Base-by-base conservation (phyloP, 1,140 invertebrate genomes). In the Samia ricini region DNA sequence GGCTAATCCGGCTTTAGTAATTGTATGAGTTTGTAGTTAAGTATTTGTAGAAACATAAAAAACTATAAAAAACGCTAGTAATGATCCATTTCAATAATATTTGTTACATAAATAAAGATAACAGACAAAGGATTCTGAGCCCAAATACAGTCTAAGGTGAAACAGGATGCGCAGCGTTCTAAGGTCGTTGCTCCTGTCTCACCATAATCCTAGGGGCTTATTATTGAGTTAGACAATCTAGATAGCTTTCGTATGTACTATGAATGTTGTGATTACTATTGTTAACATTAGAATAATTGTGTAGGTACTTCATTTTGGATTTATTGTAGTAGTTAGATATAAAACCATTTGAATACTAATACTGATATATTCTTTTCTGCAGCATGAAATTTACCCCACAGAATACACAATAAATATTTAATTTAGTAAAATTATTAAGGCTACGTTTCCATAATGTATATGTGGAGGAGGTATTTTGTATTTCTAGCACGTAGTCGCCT, bases 131-230 rank as follows among this genome's bases (percentile, higher is more conserved):
- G 33, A 42, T 12, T 42, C 2, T 42, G 15, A 42, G n/a, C 33
- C 15, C 33, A 42, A 42, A 42, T 1, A 42, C 0, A 15, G 12
- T 42, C 10, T 15, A 15, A 42, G 33, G 33, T 42, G 33, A 42
- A 5, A n/a, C n/a, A n/a, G n/a, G n/a, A n/a, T n/a, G n/a, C n/a
- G n/a, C n/a, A n/a, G 15, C 12, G 15, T 71, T 71, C 61, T 64
- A 61, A 58, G 79, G 72, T 79, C 77, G 76, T 71, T 82, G 73
- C 71, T 67, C 76, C 65, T 68, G 60, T 64, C 60, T 64, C 24
- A 78, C 76, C 76, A 79, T 79, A 79, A 79, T 72, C 54, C 63
- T 62, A 73, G 71, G 77, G 72, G 64, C 50, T 60, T 63, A 63
- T 73, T 72, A 69, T 74, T 71, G 66, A 62, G 54, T 56, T 64